A percentile compares a stretch with the other conserved stretches of the same genome.
These are phyloP conservation scores for Entomobrya proxima DNA, from an alignment of 2,888 invertebrate species.

Conservation along the genomic window DNA sequence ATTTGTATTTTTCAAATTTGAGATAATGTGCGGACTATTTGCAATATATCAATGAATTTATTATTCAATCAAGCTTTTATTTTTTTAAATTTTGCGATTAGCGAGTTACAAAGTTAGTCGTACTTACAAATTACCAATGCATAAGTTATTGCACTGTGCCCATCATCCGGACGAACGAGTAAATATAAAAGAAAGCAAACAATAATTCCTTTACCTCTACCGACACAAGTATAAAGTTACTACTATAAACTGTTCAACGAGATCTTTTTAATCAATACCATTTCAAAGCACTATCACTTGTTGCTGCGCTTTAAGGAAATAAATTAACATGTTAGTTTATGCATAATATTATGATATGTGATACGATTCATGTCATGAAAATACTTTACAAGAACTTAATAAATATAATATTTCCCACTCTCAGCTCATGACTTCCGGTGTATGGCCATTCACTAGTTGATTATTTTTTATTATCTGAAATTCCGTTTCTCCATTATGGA, in stretches of 20 bases:
- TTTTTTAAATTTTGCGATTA: too few relatives aligned
- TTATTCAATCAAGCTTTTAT: too few relatives aligned
- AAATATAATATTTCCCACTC: not conserved
- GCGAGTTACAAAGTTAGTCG: too few relatives aligned
- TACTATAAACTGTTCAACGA: conserved; percentile 32
- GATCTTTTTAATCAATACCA: conserved; percentile 41
- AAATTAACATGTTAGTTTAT: conserved; percentile 11
- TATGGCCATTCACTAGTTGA: conserved; percentile 46
- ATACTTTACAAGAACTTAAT: not conserved
- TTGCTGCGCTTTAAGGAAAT: not conserved
- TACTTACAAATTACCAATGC: too few relatives aligned
- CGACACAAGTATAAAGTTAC: too few relatives aligned
- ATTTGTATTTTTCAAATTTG: too few relatives aligned
- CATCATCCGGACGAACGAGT: too few relatives aligned
- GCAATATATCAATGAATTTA: too few relatives aligned
- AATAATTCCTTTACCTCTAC: too few relatives aligned
- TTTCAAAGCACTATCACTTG: not conserved
- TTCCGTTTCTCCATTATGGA: conserved; percentile 43
- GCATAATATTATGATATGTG: not conserved
- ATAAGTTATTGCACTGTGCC: too few relatives aligned
- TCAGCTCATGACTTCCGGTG: conserved; percentile 46
- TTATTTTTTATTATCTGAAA: not conserved
- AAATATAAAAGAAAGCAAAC: too few relatives aligned
- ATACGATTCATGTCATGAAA: conserved; percentile 22
- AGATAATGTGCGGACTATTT: too few relatives aligned